A percentile compares a stretch with the other conserved stretches of the same genome.
phyloP scores from a whole-genome alignment of 2,888 invertebrate genomes.

The Nemurella pictetii region DNA sequence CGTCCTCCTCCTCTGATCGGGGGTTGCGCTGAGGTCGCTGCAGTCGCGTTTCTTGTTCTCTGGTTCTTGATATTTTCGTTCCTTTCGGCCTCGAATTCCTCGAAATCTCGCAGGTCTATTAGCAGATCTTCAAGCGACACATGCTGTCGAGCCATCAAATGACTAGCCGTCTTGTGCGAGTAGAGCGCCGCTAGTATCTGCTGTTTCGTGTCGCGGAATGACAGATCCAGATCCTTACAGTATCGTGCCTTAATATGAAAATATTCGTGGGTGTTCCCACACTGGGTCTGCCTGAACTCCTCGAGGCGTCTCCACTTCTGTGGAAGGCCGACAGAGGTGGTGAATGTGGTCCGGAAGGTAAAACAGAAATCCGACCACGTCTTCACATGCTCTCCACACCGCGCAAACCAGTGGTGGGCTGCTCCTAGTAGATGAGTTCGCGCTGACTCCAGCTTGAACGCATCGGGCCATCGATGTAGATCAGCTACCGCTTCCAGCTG shows the following conservation, averaged over 20 bases:
- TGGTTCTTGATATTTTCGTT: too few species aligned
- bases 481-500: background rate
- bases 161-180: background rate
- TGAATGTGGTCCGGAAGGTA: background rate
- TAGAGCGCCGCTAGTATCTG: background rate
- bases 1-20: background rate
- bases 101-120: background rate
- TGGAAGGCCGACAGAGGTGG: too few species aligned
- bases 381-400: background rate
- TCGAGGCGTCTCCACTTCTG: background rate
- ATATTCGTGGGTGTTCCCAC: conserved; percentile 1
- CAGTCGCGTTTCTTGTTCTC: background rate
- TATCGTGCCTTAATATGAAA: background rate
- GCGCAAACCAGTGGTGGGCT: background rate
- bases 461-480: background rate
- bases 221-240: background rate
- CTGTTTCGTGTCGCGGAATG: conserved; percentile 3
- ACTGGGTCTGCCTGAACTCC: background rate
- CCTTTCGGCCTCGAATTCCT: too few species aligned
- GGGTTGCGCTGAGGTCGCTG: background rate
- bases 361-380: background rate
- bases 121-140: background rate
- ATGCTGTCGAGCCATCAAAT: background rate
- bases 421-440: background rate
- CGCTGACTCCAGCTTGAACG: background rate